phyloP scores from a whole-genome alignment of 2,888 invertebrate genomes.

The Conops quadrifasciatus region DNA sequence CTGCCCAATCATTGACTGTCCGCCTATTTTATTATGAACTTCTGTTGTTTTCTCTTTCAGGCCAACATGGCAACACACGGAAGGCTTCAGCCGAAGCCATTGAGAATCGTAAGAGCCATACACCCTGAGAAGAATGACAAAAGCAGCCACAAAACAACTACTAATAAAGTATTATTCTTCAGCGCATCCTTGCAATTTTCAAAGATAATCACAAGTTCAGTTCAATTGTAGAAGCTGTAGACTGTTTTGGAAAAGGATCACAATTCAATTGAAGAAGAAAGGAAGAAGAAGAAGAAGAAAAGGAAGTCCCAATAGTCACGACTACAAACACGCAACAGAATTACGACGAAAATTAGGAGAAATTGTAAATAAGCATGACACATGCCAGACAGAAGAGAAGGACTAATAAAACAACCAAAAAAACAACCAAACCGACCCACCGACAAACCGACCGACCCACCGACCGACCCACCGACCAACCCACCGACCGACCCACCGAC shows the following conservation, averaged over 20 bases:
- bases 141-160: slow-evolving; percentile 6
- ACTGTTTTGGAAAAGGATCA: neutral
- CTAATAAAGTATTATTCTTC: slow-evolving; percentile 17
- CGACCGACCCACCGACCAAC: neutral
- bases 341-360: slow-evolving; percentile 8
- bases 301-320: neutral
- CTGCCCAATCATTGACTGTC: neutral
- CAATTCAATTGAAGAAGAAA: neutral
- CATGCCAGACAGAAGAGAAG: slow-evolving; percentile 16
- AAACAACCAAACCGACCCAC: too few species aligned
- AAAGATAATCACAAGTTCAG: slow-evolving; percentile 15
- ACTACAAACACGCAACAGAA: slow-evolving; percentile 16
- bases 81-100: neutral
- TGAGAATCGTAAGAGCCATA: neutral
- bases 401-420: neutral
- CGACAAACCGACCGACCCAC: neutral
- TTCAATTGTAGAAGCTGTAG: slow-evolving; percentile 2
- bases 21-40: neutral
- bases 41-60: neutral
- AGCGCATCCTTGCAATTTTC: slow-evolving; percentile 20
- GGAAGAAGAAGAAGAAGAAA: neutral
- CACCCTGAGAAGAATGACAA: neutral
- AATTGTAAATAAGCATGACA: slow-evolving; percentile 18
- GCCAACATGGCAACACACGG: neutral
- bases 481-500: neutral